Evolutionary conservation across 2,113 vertebrate genomes (phyloP).

Genomic region (Salminus brasiliensis): DNA sequence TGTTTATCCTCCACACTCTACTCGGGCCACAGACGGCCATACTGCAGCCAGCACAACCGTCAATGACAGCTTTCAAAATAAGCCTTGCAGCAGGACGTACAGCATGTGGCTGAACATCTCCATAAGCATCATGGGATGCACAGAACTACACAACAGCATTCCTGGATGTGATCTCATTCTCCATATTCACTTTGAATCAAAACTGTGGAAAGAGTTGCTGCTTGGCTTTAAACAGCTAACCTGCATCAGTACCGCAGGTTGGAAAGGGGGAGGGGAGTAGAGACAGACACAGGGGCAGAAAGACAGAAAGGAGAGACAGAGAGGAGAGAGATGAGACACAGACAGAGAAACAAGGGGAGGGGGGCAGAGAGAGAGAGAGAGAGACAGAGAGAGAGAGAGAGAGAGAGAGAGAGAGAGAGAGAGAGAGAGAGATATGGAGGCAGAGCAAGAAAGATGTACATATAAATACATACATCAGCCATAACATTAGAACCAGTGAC

Average conservation of each 20-base stretch:
- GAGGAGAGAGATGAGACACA: neutral
- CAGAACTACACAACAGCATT: neutral
- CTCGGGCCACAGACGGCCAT: neutral
- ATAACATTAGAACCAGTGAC: neutral
- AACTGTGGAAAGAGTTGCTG: neutral
- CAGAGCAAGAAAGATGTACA: neutral
- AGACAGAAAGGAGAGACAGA: no score
- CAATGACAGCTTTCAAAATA: neutral
- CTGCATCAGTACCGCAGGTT: no score
- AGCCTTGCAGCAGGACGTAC: neutral
- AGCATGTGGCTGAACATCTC: neutral
- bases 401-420: no score
- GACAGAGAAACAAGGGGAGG: no score
- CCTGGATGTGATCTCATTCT: neutral
- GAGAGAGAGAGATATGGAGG: neutral
- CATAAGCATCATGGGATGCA: neutral
- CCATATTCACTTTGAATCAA: neutral
- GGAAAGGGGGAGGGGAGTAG: no score
- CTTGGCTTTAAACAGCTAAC: no score
- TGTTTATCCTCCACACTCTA: neutral
- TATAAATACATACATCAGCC: neutral
- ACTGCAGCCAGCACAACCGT: neutral
- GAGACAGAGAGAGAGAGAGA: no score
- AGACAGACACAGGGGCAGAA: no score
- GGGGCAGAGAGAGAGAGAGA: neutral